A percentile compares a stretch with the other conserved stretches of the same genome.
Conservation (phyloP, 2,797 vertebrate species). For the Sphenodon punctatus region DNA sequence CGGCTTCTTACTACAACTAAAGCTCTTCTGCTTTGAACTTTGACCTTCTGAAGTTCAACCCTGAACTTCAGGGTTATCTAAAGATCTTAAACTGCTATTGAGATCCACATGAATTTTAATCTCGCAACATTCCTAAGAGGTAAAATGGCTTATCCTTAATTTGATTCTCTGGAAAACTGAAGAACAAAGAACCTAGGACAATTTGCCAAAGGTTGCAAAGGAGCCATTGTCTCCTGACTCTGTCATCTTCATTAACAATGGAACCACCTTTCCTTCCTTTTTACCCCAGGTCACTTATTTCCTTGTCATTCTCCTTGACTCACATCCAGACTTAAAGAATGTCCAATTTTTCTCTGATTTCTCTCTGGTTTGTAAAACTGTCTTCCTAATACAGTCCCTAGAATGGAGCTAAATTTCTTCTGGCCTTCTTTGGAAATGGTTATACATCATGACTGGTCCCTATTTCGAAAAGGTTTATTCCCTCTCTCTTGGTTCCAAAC, state of each 20-base stretch:
- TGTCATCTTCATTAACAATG: background rate
- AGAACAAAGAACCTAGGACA: background rate
- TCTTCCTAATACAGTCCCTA: background rate
- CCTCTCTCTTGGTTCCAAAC: background rate
- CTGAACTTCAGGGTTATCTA: too few species aligned
- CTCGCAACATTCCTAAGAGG: rapidly evolving
- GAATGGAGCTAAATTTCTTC: background rate
- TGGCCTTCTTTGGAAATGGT: background rate
- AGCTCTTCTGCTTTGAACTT: too few species aligned
- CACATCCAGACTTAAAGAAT: background rate
- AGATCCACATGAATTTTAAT: too few species aligned
- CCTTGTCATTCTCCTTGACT: background rate
- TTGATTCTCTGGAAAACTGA: background rate
- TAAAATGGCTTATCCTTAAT: background rate
- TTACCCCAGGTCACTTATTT: background rate
- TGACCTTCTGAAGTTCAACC: too few species aligned
- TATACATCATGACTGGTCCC: background rate
- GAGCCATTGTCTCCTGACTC: background rate
- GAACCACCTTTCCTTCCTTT: background rate
- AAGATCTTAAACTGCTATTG: background rate
- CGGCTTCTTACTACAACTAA: too few species aligned
- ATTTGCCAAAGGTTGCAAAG: background rate
- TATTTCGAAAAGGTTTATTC: background rate
- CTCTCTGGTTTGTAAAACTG: background rate
- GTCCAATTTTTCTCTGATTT: background rate